These are phyloP conservation scores for Argopecten irradians DNA, from an alignment of 1,140 invertebrate genomes.

Conservation along the genomic window DNA sequence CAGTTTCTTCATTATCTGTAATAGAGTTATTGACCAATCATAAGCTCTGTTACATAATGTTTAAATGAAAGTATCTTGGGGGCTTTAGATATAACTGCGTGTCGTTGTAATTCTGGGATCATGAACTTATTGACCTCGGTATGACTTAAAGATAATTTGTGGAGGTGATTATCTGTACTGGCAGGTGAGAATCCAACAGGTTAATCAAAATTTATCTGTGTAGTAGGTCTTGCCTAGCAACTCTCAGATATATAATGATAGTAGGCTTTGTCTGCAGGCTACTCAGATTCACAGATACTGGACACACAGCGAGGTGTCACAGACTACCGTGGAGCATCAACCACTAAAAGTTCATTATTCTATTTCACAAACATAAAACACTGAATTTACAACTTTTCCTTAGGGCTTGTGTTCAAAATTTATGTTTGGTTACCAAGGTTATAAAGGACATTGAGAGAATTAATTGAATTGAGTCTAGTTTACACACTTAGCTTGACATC, in stretches of 20 bases:
- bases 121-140: background rate
- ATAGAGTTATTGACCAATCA: background rate
- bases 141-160: background rate
- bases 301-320: background rate
- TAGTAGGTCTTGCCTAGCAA: background rate
- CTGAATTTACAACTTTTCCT: background rate
- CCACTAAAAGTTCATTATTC: background rate
- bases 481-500: no score
- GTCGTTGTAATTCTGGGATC: background rate
- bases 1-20: constrained; percentile 6
- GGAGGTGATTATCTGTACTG: background rate
- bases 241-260: background rate
- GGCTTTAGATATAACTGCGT: background rate
- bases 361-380: background rate
- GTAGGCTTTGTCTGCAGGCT: background rate
- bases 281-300: background rate
- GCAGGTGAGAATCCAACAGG: background rate
- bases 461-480: no score
- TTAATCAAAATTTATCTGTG: background rate
- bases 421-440: no score
- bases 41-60: background rate
- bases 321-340: no score
- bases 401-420: background rate
- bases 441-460: no score
- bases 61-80: background rate